Base-by-base conservation (phyloP, 2,113 vertebrate species). In the Epinephelus moara region DNA sequence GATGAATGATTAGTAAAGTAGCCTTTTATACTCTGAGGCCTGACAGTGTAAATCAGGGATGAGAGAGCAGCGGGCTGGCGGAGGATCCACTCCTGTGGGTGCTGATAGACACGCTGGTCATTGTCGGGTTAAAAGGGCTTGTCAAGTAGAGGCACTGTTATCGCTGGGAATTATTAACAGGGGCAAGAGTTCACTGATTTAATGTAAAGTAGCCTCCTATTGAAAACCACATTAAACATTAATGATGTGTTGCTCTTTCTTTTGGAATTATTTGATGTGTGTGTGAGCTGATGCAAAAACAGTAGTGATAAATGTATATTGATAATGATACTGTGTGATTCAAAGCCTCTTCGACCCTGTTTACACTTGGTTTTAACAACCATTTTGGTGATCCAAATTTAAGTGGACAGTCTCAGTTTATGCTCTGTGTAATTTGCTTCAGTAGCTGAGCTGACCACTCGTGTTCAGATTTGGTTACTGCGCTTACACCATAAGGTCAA, bases 1-100 rank as follows among this genome's bases (percentile, higher is more conserved):
- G 74, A 70, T 67, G 72, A 85, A 81, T 84, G 73, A 50, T 49
- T 79, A 19, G 69, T 78, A 55, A 85, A 89, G 73, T 60, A 62
- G 61, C 50, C 27, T 23, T 30, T 49, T 63, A 15, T 71, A 55
- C 83, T 78, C 45, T 80, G 86, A 78, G 66, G 69, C 27, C 57
- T 82, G 69, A 76, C 63, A 0, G 55, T 77, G 57, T 81, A 85
- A 87, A 90, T 88, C 62, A 78, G 71, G 68, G 63, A 37, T 23
- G 17, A 33, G 47, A 55, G 14, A 79, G 42, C 45, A 30, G 50
- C 59, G 13, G 18, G 15, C 40, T 33, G 37, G 1, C 42, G 55
- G 60, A 63, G 11, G 40, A 76, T 68, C 52, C 57, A n/a, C 56
- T 80, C 62, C n/a, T 69, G 49, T 64, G 56, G 60, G n/a, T 3